Percentiles rank a stretch among this genome's conserved stretches.
Conservation (phyloP, 2,888 invertebrate genomes). For the Tillus elongatus region DNA sequence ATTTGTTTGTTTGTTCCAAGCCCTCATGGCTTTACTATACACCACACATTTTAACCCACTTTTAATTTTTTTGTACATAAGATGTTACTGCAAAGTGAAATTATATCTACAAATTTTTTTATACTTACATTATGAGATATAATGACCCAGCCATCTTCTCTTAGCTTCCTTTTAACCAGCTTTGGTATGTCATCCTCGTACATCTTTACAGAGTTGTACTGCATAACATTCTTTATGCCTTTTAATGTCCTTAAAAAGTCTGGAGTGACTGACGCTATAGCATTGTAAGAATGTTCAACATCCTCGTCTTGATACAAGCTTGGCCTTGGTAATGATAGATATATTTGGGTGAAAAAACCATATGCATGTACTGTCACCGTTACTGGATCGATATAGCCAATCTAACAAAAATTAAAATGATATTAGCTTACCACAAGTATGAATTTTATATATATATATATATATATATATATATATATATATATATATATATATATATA, state of each 20-base stretch:
- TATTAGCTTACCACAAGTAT: no score
- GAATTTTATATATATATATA: no score
- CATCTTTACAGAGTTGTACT: no score
- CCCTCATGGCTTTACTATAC: no score
- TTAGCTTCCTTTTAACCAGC: background rate
- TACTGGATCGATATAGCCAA: background rate
- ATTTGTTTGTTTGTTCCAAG: no score
- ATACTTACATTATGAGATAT: background rate
- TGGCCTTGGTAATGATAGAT: conserved; percentile 2
- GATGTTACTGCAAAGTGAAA: no score
- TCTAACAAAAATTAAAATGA: background rate
- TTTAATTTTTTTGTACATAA: no score
- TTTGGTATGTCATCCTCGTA: background rate
- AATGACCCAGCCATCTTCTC: background rate
- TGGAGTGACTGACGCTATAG: background rate
- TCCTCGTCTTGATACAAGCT: background rate
- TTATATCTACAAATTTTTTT: no score
- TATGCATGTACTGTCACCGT: background rate
- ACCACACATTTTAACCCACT: no score
- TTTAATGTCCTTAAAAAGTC: background rate
- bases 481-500: no score
- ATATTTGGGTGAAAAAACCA: background rate
- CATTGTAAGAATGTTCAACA: background rate
- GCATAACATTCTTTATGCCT: background rate
- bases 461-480: no score